Evolutionary conservation across 2,888 invertebrate species (phyloP), one percentile per base, ranked within the genome.

Genomic region (Epinotia ramella): DNA sequence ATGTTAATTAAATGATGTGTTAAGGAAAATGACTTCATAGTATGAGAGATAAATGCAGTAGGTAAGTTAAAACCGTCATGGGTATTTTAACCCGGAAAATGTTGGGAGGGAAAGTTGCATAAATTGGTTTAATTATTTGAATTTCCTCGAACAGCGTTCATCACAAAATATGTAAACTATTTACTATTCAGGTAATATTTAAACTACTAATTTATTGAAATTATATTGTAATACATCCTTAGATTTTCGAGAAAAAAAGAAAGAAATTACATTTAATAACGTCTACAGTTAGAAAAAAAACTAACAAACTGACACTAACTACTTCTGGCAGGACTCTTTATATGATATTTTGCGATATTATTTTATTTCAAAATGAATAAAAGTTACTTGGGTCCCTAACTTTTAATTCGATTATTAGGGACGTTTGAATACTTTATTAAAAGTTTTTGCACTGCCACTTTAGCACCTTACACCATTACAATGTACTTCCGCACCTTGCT

Each of bases 21-120:
- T 53, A 40, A 44, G 9, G 40, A 20, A 68, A 65, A 65, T 49
- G 12, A 65, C 49, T 28, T 68, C 44, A 20, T 40, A 44, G 9
- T 59, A 33, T 33, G 44, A 44, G 2, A 53, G n/a, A 12, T 63
- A 62, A 62, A n/a, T 12, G 12, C 40, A 63, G 44, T 40, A 40
- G 40, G 40, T 40, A 40, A 40, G 40, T 40, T 11, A 12, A 44
- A 63, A 40, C 57, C 11, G 18, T 63, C 9, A 63, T 63, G 44
- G 18, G 9, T 44, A 12, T 44, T 63, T 9, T 12, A 63, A 63
- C 33, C 9, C 11, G 44, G 18, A 63, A 40, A 40, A 44, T 1
- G 18, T 63, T 40, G 24, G 9, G 40, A 63, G 12, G 63, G 63
- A 63, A 18, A 44, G 33, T 40, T 44, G 4, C n/a, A 18, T 63